Evolutionary conservation across 2,888 invertebrate species (phyloP), one percentile per base, ranked within the genome.

Genomic region (Encarsia formosa): DNA sequence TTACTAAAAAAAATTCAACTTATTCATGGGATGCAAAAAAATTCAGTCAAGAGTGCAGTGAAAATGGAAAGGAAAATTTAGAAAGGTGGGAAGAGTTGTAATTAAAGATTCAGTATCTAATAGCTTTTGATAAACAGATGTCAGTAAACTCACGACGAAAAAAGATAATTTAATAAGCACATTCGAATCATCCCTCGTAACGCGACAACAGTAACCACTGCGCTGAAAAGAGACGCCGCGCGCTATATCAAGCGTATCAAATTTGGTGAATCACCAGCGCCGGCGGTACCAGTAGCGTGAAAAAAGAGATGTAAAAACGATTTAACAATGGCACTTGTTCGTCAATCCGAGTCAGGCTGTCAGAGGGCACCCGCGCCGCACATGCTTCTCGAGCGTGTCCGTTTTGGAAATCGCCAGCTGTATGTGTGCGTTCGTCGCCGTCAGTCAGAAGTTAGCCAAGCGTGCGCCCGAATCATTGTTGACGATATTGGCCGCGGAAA

Each of bases 261-360:
- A 38, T 39, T 18, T 26, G 5, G 15, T 39, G 43, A 52, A 24
- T 52, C 47, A 40, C 31, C 29, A 4, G 3, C n/a, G 22, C 9
- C n/a, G 26, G 11, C 37, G 35, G 19, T 4, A 29, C 3, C 22
- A 32, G 20, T 16, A 26, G n/a, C n/a, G n/a, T n/a, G n/a, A 18
- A 16, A 8, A 41, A 18, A 31, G 42, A 39, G 59, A 59, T 59
- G 57, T 58, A 60, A 63, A 48, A 62, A 59, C 58, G 58, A 59
- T 59, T 59, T 46, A 59, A 60, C 70, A 70, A 71, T 71, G 64
- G 62, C 70, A 72, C 71, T 71, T 71, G 71, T 63, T 63, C 63
- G 53, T 57, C 59, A 58, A 52, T 53, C 54, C 53, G 44, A 26
- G 11, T n/a, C n/a, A n/a, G n/a, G n/a, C n/a, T n/a, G n/a, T n/a